These are phyloP conservation scores for Isichthys henryi DNA, from an alignment of 2,113 vertebrate species.

Conservation along the genomic window DNA sequence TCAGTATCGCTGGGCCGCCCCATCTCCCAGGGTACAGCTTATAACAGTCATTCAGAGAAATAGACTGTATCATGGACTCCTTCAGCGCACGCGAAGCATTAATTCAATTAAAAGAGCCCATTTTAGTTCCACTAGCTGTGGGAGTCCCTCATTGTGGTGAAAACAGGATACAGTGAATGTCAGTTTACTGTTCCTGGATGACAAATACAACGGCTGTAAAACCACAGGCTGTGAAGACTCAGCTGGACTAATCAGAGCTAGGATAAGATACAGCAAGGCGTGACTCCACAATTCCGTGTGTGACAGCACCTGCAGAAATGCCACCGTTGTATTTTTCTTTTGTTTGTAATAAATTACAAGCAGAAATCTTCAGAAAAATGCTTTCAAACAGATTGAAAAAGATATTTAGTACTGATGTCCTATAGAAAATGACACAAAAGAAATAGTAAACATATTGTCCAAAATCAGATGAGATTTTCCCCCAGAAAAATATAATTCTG, in stretches of 20 bases:
- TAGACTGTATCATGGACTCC: neutral
- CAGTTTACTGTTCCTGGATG: slow-evolving; percentile 18
- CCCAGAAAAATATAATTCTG: neutral
- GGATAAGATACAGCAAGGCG: neutral
- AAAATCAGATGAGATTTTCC: neutral
- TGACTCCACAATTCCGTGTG: neutral
- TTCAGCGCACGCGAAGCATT: neutral
- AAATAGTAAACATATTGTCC: neutral
- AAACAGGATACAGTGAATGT: neutral
- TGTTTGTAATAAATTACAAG: neutral
- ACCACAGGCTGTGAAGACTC: neutral
- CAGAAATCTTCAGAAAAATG: neutral
- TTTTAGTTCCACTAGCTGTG: slow-evolving; percentile 1
- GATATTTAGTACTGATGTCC: neutral
- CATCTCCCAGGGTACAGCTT: slow-evolving; percentile 12
- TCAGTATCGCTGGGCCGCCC: neutral
- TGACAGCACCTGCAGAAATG: neutral
- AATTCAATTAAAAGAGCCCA: slow-evolving; percentile 24
- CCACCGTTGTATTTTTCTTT: neutral
- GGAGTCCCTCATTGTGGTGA: neutral
- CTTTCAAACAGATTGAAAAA: neutral
- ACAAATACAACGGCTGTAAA: slow-evolving; percentile 13
- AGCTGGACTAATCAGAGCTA: neutral
- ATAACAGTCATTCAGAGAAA: neutral
- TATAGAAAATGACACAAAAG: neutral